Percentiles rank a stretch among this genome's conserved stretches.
These are phyloP conservation scores for Loriculus beryllinus DNA, from an alignment of 2,797 vertebrate genomes.

Conservation along the genomic window DNA sequence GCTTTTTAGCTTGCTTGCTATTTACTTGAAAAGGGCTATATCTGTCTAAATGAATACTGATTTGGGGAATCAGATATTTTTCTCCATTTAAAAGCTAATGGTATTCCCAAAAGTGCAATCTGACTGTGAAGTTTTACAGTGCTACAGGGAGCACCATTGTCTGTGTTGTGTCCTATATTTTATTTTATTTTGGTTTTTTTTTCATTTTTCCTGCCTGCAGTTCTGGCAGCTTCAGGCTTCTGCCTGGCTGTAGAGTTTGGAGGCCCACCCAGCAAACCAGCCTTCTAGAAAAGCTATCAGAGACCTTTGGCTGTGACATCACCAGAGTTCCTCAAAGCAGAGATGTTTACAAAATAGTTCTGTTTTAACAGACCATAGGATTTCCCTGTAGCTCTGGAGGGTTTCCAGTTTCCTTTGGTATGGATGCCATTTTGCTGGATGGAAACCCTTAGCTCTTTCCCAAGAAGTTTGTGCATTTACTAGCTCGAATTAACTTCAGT, in stretches of 20 bases:
- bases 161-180: neutral
- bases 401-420: neutral
- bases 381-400: neutral
- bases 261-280: neutral
- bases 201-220: neutral
- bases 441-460: neutral
- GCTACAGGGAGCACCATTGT: neutral
- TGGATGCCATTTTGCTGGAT: neutral
- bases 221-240: neutral
- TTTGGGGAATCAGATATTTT: neutral
- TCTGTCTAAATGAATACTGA: neutral
- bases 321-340: neutral
- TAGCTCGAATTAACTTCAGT: neutral
- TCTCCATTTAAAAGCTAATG: neutral
- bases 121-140: neutral
- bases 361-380: neutral
- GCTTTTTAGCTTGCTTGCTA: neutral
- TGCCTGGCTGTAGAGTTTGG: neutral
- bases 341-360: neutral
- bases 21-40: neutral
- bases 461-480: neutral
- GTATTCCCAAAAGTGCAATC: neutral
- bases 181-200: neutral
- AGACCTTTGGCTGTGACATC: neutral
- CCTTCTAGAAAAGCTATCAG: neutral